Conservation (phyloP, 2,888 invertebrate species). For the Uloborus plumipes region DNA sequence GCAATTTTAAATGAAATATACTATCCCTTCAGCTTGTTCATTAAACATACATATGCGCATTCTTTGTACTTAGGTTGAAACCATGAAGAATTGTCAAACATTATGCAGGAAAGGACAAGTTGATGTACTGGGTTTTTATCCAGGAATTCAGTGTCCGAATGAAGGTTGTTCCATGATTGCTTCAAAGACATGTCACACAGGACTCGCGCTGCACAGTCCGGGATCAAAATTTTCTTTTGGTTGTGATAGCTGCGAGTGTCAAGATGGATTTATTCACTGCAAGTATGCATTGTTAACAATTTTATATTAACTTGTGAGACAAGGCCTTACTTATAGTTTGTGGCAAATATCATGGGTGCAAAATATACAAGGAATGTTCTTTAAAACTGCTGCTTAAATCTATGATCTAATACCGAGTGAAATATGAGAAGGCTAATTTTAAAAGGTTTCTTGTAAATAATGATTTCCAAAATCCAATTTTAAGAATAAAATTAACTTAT, state of each 20-base stretch:
- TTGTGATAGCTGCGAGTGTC: conserved; percentile 54
- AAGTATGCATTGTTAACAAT: conserved; percentile 17
- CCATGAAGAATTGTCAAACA: conserved; percentile 51
- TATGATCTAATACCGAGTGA: too few species aligned
- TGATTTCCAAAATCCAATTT: too few species aligned
- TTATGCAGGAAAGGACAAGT: conserved; percentile 38
- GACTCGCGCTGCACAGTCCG: conserved; percentile 40
- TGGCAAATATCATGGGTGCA: too few species aligned
- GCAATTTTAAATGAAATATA: not conserved
- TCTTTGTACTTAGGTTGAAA: conserved; percentile 30
- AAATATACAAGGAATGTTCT: too few species aligned
- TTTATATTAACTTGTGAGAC: too few species aligned
- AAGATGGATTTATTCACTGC: conserved; percentile 47
- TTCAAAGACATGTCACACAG: conserved; percentile 48
- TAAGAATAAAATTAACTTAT: too few species aligned
- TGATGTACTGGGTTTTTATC: conserved; percentile 56
- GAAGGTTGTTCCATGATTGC: conserved; percentile 49
- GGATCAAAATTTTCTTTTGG: conserved; percentile 45
- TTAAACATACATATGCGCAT: not conserved
- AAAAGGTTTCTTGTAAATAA: too few species aligned
- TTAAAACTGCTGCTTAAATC: too few species aligned
- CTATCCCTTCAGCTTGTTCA: not conserved
- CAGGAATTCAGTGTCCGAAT: conserved; percentile 44
- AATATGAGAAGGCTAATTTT: too few species aligned
- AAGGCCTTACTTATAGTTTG: too few species aligned